Base-by-base conservation (phyloP, 53 echinoderm and acorn worm genomes). In the Crossaster papposus region DNA sequence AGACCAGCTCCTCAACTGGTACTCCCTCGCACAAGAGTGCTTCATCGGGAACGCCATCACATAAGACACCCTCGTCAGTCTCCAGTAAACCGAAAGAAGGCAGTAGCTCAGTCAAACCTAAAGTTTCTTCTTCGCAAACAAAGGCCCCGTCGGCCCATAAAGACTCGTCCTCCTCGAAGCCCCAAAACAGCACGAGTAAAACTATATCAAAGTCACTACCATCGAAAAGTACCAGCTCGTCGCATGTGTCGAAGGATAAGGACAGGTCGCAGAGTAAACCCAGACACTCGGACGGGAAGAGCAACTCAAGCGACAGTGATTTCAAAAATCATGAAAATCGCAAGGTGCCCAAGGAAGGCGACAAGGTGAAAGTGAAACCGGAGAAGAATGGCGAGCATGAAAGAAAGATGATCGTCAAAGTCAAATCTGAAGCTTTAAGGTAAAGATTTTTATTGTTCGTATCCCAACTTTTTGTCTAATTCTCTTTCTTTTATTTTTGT, bases 331-430 rank as follows among this genome's bases (percentile, higher is more conserved):
- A 88, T 30, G 78, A 77, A 58, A 29, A 51, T 86, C 78, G 83
- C 76, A 92, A 80, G 82, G 84, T 73, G 51, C n/a, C 51, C 85
- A 91, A 83, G 54, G 91, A 78, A 34, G 75, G 70, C 22, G 81
- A 83, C 88, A 94, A 87, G 79, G 93, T 91, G 24, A 93, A 93
- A 32, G 86, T 77, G 36, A 92, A 92, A 51, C 31, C 85, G 15
- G 91, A 94, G 36, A 85, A 79, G 30, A 77, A 89, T 22, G 79
- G 85, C 20, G 91, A 80, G 50, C 80, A 91, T 20, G 91, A 87
- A 11, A 75, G 72, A 30, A 86, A 89, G 72, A 83, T 70, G 79
- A 83, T 79, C 63, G 77, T 88, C 37, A 88, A 77, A 78, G 78
- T 77, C 31, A 84, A 84, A 68, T 14, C 68, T 68, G 68, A 68